Evolutionary conservation across 2,888 invertebrate genomes (phyloP).

Genomic region (Ganaspis brasiliensis): DNA sequence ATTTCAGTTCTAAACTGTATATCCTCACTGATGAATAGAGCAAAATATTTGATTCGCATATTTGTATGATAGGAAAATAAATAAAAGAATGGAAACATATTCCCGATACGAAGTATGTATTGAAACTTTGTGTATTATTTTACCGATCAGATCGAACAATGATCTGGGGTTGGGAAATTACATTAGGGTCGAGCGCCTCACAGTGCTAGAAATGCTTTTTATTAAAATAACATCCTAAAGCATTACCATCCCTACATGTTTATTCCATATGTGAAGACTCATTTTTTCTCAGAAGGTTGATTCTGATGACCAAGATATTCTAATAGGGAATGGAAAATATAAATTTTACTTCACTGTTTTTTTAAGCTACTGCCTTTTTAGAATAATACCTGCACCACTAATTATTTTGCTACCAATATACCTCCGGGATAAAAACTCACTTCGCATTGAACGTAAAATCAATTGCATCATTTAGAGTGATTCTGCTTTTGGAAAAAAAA

Average conservation of each 20-base stretch:
- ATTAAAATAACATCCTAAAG: constrained; percentile 71
- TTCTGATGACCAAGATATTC: not conserved
- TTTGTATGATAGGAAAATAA: constrained; percentile 5
- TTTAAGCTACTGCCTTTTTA: too few species aligned
- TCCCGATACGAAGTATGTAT: not conserved
- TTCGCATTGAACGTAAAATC: too few species aligned
- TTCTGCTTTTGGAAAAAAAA: not conserved
- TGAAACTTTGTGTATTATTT: constrained; percentile 15
- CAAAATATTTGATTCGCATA: constrained; percentile 12
- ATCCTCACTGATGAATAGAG: not conserved
- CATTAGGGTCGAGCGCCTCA: constrained; percentile 64
- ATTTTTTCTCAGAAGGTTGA: not conserved
- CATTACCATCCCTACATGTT: constrained; percentile 52
- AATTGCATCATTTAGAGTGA: not conserved
- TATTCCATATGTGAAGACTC: not conserved
- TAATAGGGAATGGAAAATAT: too few species aligned
- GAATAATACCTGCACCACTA: too few species aligned
- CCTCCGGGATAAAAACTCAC: too few species aligned
- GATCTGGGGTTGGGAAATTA: constrained; percentile 26
- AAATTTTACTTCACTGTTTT: too few species aligned
- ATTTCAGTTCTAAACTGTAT: not conserved
- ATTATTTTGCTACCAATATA: too few species aligned
- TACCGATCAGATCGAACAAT: not conserved
- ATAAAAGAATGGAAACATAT: constrained; percentile 6
- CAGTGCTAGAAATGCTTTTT: constrained; percentile 66